Conservation (phyloP, 2,113 vertebrate genomes). For the Lontra canadensis region DNA sequence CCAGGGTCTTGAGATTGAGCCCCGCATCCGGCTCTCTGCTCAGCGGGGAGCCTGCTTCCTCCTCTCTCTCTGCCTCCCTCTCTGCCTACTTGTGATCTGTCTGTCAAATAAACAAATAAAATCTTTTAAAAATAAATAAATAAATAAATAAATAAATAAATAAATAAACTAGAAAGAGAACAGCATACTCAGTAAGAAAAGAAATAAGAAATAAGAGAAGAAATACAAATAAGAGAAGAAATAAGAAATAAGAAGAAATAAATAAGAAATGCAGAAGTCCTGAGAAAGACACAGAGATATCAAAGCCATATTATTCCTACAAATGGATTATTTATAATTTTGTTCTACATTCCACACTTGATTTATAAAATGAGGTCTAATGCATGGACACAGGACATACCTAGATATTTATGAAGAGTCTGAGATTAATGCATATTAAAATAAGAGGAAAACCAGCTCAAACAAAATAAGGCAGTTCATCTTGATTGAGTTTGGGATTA, state of each 20-base stretch:
- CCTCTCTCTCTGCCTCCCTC: no score
- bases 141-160: no score
- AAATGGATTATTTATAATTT: conserved; percentile 68
- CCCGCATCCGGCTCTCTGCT: no score
- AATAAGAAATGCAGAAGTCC: background rate
- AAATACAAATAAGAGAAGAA: no score
- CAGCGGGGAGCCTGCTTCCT: no score
- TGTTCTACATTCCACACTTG: background rate
- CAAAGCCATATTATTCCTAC: conserved; percentile 47
- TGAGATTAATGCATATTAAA: background rate
- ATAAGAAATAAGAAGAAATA: background rate
- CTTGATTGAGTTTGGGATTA: background rate
- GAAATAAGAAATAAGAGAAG: background rate
- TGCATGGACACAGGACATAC: background rate
- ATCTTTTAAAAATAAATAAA: background rate
- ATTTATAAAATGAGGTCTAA: background rate
- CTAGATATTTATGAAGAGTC: background rate
- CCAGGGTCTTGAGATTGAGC: no score
- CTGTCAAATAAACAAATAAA: background rate
- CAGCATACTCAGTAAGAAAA: no score
- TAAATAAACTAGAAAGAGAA: background rate
- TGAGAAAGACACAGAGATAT: background rate
- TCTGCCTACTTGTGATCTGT: no score
- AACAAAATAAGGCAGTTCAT: background rate
- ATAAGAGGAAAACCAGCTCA: background rate